These are phyloP conservation scores for Emesis furor DNA, from an alignment of 2,888 invertebrate species.

Conservation along the genomic window DNA sequence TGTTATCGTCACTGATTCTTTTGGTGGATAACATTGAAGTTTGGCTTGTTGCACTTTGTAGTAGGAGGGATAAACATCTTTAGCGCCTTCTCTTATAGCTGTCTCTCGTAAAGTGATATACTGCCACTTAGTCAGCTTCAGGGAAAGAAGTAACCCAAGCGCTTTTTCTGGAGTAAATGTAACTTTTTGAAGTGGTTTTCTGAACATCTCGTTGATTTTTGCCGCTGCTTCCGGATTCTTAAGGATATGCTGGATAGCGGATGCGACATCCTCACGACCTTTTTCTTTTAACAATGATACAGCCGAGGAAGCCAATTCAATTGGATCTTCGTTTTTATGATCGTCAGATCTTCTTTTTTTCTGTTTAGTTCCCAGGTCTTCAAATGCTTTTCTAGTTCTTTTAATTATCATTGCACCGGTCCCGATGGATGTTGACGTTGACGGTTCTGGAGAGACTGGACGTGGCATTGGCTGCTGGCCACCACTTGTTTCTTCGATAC, in stretches of 20 bases:
- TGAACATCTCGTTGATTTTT: conserved; percentile 44
- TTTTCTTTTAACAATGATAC: conserved; percentile 45
- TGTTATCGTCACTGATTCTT: conserved; percentile 1
- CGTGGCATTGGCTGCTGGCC: conserved; percentile 7
- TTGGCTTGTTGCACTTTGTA: conserved; percentile 24
- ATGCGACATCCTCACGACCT: conserved; percentile 51
- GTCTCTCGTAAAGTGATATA: conserved; percentile 51
- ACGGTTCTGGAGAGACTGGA: conserved; percentile 1
- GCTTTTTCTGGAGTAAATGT: conserved; percentile 60
- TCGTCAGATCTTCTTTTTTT: conserved; percentile 41
- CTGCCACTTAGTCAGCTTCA: conserved; percentile 53
- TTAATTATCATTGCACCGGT: conserved; percentile 39
- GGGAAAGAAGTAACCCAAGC: conserved; percentile 56
- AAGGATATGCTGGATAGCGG: conserved; percentile 52
- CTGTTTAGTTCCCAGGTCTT: conserved; percentile 45
- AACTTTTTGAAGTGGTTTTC: conserved; percentile 39
- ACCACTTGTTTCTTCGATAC: conserved; percentile 7
- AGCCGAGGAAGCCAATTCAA: conserved; percentile 31
- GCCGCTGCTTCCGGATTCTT: conserved; percentile 54
- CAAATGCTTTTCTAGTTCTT: conserved; percentile 41
- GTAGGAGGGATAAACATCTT: conserved; percentile 35
- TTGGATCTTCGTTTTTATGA: conserved; percentile 25
- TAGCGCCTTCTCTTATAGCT: conserved; percentile 43
- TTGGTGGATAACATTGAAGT: conserved; percentile 17
- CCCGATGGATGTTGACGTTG: conserved; percentile 7